phyloP scores from a whole-genome alignment of 2,888 invertebrate genomes.

The Perdita meconis region DNA sequence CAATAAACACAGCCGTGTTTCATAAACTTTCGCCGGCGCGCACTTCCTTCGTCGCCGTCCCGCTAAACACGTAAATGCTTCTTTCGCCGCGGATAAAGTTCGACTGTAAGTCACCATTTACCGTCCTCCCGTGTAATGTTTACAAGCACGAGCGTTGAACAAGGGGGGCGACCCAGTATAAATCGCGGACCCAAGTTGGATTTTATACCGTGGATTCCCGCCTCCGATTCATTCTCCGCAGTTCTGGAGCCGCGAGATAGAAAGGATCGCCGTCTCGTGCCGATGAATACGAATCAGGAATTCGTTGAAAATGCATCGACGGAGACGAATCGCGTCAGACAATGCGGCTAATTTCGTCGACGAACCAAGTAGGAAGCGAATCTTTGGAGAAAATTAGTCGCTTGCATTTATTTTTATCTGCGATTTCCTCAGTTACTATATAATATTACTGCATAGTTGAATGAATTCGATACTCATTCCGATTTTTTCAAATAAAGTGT shows the following conservation, averaged over 20 bases:
- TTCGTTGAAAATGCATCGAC: background rate
- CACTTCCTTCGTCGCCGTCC: slow-evolving; percentile 33
- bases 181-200: slow-evolving; percentile 23
- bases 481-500: too few species aligned
- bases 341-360: background rate
- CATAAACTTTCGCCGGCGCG: slow-evolving; percentile 57
- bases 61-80: slow-evolving; percentile 64
- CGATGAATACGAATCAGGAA: slow-evolving; percentile 12
- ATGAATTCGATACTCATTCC: too few species aligned
- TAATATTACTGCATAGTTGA: too few species aligned
- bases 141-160: slow-evolving; percentile 37
- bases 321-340: background rate
- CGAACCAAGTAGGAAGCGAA: background rate
- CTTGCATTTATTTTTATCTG: too few species aligned
- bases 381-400: too few species aligned
- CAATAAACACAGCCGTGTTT: slow-evolving; percentile 62
- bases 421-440: too few species aligned
- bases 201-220: slow-evolving; percentile 11
- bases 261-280: background rate
- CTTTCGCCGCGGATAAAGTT: slow-evolving; percentile 52
- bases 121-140: slow-evolving; percentile 39
- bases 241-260: background rate
- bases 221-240: slow-evolving; percentile 15
- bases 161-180: slow-evolving; percentile 25
- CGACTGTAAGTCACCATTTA: slow-evolving; percentile 54